Evolutionary conservation across 2,888 invertebrate species (phyloP), one percentile per base, ranked within the genome.

Genomic region (Himalopsyche tibetana): DNA sequence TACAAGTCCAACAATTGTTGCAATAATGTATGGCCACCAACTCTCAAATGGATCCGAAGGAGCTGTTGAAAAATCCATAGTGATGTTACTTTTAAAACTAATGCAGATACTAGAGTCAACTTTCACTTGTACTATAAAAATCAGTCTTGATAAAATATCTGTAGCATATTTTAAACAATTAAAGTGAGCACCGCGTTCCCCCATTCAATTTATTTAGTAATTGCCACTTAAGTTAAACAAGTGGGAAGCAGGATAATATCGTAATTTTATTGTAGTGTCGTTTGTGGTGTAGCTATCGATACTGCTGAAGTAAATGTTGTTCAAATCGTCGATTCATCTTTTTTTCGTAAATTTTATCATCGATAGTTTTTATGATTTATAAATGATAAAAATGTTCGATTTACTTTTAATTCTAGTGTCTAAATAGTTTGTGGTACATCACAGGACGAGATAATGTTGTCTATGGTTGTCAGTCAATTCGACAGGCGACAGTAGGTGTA

Each of bases 11-110:
- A 94, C 92, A 84, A 91, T 89, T 55, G 92, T 88, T 79, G 94
- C 93, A 74, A 93, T 91, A 85, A 94, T 91, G 89, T 93, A 92
- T 9, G 94, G 94, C 94, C 94, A 94, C 94, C 94, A 94, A 87
- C 93, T 93, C 85, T 90, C 90, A 87, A 92, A 91, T 86, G 91
- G 92, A 90, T 92, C 91, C 55, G 86, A 85, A 69, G 88, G 88
- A 36, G 85, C 74, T 6, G 36, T 82, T 38, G 85, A 87, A 17
- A 87, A 84, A 82, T 85, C 85, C 87, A 87, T 87, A 11, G 3
- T 82, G 9, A 82, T 40, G 28, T 11, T 80, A 28, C 5, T 19
- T 80, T 15, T 12, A 51, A 51, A 74, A 36, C 15, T 74, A 36
- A 36, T 74, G 36, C 36, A 38, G 38, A 5, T 36, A 12, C 36